phyloP scores from a whole-genome alignment of 2,888 invertebrate species.

The Andrena marginata region DNA sequence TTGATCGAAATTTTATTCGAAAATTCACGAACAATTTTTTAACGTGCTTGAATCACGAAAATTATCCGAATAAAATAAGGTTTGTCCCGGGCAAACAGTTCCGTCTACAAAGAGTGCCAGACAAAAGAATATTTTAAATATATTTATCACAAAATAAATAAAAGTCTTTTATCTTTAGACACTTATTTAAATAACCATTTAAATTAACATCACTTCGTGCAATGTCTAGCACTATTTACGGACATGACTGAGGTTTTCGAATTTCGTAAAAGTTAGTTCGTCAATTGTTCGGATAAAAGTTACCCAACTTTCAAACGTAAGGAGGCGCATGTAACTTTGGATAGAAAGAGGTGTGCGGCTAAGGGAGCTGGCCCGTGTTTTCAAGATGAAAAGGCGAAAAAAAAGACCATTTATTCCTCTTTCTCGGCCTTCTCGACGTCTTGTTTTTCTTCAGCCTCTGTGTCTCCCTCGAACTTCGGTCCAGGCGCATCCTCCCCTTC shows the following conservation, averaged over 20 bases:
- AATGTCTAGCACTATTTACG: constrained; percentile 38
- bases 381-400: constrained; percentile 47
- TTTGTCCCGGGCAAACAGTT: constrained; percentile 13
- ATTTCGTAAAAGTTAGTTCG: constrained; percentile 38
- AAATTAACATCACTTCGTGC: constrained; percentile 16
- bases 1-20: constrained; percentile 49
- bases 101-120: constrained; percentile 42
- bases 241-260: constrained; percentile 8
- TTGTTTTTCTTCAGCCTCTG: constrained; percentile 81
- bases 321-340: constrained; percentile 52
- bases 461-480: constrained; percentile 82
- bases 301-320: constrained; percentile 40
- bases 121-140: constrained; percentile 25
- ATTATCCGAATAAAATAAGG: background rate
- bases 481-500: constrained; percentile 89
- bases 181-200: constrained; percentile 24
- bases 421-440: constrained; percentile 83
- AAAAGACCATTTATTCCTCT: constrained; percentile 77
- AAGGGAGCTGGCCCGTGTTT: constrained; percentile 50
- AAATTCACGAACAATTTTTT: constrained; percentile 50
- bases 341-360: constrained; percentile 57
- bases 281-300: constrained; percentile 52
- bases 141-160: constrained; percentile 23
- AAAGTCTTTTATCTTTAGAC: background rate
- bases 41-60: background rate